Conservation (phyloP, 2,113 vertebrate species). For the Gymnobelideus leadbeateri region DNA sequence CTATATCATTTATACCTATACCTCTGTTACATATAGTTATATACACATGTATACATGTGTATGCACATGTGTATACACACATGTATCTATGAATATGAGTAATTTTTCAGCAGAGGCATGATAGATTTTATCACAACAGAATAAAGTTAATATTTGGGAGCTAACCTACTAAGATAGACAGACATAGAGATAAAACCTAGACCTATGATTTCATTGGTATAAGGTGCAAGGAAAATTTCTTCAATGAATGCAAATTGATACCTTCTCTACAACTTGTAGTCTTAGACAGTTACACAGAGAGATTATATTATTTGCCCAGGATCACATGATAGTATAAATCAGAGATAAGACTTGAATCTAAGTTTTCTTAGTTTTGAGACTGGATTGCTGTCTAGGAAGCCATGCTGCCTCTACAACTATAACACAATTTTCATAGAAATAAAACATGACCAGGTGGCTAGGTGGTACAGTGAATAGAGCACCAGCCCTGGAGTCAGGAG, state of each 20-base stretch:
- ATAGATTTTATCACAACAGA: neutral
- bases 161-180: neutral
- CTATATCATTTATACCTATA: neutral
- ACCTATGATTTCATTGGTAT: neutral
- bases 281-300: neutral
- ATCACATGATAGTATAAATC: neutral
- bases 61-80: neutral
- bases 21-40: neutral
- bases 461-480: too few species aligned
- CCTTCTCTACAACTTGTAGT: neutral
- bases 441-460: neutral
- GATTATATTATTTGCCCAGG: neutral
- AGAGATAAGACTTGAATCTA: neutral
- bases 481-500: too few species aligned
- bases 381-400: neutral
- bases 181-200: neutral
- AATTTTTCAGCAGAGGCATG: neutral
- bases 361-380: neutral
- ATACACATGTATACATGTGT: too few species aligned
- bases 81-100: neutral
- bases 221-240: neutral
- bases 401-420: neutral
- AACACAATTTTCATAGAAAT: neutral
- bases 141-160: neutral
- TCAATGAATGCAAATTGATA: neutral